phyloP scores from a whole-genome alignment of 2,888 invertebrate genomes.

The Eretmocerus hayati region DNA sequence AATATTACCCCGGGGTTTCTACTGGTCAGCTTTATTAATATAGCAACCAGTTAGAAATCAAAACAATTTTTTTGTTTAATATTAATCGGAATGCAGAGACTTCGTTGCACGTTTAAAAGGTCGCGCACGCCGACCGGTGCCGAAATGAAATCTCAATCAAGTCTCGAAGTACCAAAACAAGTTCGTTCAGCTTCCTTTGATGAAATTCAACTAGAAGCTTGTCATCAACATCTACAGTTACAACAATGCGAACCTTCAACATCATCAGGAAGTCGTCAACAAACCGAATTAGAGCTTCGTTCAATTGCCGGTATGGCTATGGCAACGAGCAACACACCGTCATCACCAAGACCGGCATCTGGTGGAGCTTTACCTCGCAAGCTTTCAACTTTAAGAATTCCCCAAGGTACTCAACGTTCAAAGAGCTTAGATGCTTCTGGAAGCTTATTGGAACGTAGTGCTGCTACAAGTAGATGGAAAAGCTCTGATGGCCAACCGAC shows the following conservation, averaged over 20 bases:
- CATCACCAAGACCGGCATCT: background rate
- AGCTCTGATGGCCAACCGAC: background rate
- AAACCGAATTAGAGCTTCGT: conserved; percentile 25
- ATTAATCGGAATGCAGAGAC: conserved; percentile 67
- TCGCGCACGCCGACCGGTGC: conserved; percentile 82
- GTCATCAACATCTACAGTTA: too few relatives aligned
- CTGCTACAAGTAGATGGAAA: conserved; percentile 1
- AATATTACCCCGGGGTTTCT: too few relatives aligned
- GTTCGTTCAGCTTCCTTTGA: conserved; percentile 86
- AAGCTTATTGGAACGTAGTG: conserved; percentile 21
- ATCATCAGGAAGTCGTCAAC: background rate
- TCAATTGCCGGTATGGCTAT: conserved; percentile 21
- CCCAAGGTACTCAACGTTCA: conserved; percentile 61
- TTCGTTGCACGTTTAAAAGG: conserved; percentile 81
- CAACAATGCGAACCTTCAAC: too few relatives aligned
- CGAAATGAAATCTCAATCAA: conserved; percentile 87
- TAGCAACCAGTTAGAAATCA: too few relatives aligned
- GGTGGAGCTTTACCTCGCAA: conserved; percentile 16
- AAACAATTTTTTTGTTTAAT: too few relatives aligned
- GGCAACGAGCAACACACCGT: conserved; percentile 16
- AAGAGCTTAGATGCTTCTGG: conserved; percentile 61
- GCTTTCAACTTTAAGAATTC: conserved; percentile 56
- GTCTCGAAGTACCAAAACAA: conserved; percentile 84
- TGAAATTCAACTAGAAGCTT: conserved; percentile 75
- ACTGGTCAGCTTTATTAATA: too few relatives aligned